Conservation (phyloP, 2,888 invertebrate species). For the Ametastegia equiseti region DNA sequence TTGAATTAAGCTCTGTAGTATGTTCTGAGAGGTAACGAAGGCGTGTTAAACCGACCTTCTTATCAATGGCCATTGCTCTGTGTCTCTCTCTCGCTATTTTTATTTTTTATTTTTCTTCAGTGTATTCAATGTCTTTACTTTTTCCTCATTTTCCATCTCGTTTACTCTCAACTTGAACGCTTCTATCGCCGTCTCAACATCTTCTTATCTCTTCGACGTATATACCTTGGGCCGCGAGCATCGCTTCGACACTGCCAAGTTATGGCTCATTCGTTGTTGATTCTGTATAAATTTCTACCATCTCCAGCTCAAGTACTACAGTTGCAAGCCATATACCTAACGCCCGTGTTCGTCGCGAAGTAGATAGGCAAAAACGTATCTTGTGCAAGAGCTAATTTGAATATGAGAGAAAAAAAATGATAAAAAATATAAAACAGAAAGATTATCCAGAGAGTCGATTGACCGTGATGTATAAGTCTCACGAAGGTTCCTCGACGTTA, state of each 20-base stretch:
- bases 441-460: too few species aligned
- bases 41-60: conserved; percentile 10
- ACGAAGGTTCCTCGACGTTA: too few species aligned
- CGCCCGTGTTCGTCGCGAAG: conserved; percentile 26
- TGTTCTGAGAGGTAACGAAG: conserved; percentile 12
- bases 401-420: neutral
- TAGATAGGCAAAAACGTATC: conserved; percentile 13
- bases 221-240: conserved; percentile 11
- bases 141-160: neutral
- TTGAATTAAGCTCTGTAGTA: too few species aligned
- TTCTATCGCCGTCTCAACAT: neutral
- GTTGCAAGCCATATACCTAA: neutral
- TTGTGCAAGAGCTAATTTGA: neutral
- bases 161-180: too few species aligned
- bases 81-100: neutral
- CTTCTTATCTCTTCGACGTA: conserved; percentile 8
- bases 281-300: neutral
- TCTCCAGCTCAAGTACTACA: neutral
- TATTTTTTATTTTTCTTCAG: neutral
- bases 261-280: conserved; percentile 29
- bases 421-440: too few species aligned
- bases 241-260: conserved; percentile 19
- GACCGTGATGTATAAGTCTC: too few species aligned
- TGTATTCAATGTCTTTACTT: neutral
- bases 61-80: neutral